Evolutionary conservation across 2,888 invertebrate genomes (phyloP).

Genomic region (Drosophila anomelani): DNA sequence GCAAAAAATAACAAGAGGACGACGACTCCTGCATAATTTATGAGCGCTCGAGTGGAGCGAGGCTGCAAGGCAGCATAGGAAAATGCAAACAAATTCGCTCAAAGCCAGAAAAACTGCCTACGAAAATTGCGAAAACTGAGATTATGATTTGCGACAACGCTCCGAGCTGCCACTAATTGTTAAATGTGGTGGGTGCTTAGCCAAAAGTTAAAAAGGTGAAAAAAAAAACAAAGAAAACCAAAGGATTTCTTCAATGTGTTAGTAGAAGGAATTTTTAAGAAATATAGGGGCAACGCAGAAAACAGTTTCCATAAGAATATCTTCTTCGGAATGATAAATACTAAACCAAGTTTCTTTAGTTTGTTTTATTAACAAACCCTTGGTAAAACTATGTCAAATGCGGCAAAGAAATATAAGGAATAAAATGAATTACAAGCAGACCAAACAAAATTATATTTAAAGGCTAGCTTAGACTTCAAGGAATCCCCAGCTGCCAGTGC

Average conservation of each 20-base stretch:
- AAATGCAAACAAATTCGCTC: slow-evolving; percentile 26
- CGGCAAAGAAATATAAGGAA: not conserved
- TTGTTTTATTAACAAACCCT: not conserved
- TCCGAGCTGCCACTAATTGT: slow-evolving; percentile 54
- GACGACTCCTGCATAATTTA: slow-evolving; percentile 59
- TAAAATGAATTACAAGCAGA: not conserved
- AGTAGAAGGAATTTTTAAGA: too few relatives aligned
- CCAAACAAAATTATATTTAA: not conserved
- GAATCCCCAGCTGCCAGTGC: not conserved
- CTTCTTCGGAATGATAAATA: not conserved
- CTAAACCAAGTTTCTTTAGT: not conserved
- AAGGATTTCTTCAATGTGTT: not conserved
- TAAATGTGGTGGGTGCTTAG: slow-evolving; percentile 52
- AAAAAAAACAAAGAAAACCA: not conserved
- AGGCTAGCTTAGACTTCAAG: slow-evolving; percentile 1
- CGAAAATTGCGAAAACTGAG: slow-evolving; percentile 4
- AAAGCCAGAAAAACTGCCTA: slow-evolving; percentile 13
- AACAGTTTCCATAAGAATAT: not conserved
- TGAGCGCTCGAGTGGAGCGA: slow-evolving; percentile 24
- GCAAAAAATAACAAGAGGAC: slow-evolving; percentile 28
- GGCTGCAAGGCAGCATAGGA: slow-evolving; percentile 15
- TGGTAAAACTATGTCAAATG: not conserved
- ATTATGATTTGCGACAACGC: slow-evolving; percentile 41
- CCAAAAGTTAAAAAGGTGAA: not conserved
- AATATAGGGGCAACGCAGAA: too few relatives aligned